These are phyloP conservation scores for Macroglossus sobrinus DNA, from an alignment of 2,113 vertebrate genomes.

Conservation along the genomic window DNA sequence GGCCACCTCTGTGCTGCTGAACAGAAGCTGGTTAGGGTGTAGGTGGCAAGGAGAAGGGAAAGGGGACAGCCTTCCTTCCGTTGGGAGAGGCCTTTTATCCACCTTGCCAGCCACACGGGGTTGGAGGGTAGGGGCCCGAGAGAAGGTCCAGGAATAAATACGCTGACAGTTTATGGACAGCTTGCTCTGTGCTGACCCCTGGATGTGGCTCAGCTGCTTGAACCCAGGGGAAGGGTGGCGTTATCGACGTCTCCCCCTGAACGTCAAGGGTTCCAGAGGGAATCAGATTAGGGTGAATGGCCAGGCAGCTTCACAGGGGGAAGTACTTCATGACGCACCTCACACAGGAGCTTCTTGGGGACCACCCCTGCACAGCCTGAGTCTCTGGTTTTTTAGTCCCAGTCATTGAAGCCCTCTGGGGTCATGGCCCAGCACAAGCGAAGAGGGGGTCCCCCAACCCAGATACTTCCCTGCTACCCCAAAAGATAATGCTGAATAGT, in stretches of 20 bases:
- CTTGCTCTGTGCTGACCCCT: background rate
- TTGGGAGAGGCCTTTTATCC: background rate
- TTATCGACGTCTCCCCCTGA: fast-evolving
- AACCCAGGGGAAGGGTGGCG: background rate
- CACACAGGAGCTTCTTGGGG: fast-evolving
- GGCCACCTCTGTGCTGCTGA: background rate
- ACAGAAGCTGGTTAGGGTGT: background rate
- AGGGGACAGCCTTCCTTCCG: background rate
- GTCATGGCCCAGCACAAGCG: background rate
- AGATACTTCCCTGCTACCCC: background rate
- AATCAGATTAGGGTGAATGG: background rate
- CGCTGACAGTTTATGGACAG: background rate
- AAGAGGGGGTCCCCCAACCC: background rate
- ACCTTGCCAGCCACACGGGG: background rate
- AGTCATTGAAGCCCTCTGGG: background rate
- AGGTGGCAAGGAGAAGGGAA: background rate
- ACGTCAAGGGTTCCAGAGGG: background rate
- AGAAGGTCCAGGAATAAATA: background rate
- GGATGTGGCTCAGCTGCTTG: background rate
- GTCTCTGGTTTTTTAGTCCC: background rate
- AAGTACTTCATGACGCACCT: background rate
- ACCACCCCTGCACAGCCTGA: background rate
- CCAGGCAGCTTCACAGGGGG: background rate
- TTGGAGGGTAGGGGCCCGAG: fast-evolving
- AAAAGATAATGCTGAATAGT: background rate